Evolutionary conservation across 2,797 vertebrate genomes (phyloP).

Genomic region (Enteromius trimaculatus): DNA sequence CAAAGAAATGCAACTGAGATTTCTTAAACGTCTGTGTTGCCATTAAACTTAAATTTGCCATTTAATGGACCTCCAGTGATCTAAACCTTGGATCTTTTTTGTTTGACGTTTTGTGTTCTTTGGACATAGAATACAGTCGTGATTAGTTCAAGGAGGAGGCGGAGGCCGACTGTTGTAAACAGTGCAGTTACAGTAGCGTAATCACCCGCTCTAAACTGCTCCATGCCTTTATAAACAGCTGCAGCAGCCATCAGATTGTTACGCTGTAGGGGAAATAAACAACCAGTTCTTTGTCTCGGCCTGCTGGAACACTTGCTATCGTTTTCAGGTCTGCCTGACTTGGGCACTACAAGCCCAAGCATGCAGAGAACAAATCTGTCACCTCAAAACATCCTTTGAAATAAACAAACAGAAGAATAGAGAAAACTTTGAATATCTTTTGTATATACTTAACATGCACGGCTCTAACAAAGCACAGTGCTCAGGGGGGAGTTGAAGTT

Average conservation of each 20-base stretch:
- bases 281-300: slow-evolving; percentile 62
- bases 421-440: not conserved
- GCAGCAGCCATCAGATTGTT: slow-evolving; percentile 62
- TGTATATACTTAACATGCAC: not conserved
- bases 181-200: slow-evolving; percentile 54
- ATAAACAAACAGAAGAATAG: not conserved
- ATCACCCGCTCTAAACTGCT: slow-evolving; percentile 50
- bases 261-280: slow-evolving; percentile 61
- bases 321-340: slow-evolving; percentile 26
- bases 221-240: slow-evolving; percentile 68
- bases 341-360: slow-evolving; percentile 48
- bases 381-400: slow-evolving; percentile 39
- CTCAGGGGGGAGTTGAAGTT: not conserved
- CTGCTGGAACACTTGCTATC: slow-evolving; percentile 54
- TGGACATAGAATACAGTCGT: slow-evolving; percentile 19
- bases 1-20: not conserved
- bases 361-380: slow-evolving; percentile 46
- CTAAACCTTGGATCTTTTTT: not conserved
- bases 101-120: slow-evolving; percentile 8
- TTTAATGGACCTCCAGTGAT: slow-evolving; percentile 17
- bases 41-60: slow-evolving; percentile 1
- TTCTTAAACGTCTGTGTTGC: not conserved
- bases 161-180: slow-evolving; percentile 48
- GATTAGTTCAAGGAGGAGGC: slow-evolving; percentile 40
- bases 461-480: not conserved